Base-by-base conservation (phyloP, 2,888 invertebrate genomes). In the Panopea generosa region DNA sequence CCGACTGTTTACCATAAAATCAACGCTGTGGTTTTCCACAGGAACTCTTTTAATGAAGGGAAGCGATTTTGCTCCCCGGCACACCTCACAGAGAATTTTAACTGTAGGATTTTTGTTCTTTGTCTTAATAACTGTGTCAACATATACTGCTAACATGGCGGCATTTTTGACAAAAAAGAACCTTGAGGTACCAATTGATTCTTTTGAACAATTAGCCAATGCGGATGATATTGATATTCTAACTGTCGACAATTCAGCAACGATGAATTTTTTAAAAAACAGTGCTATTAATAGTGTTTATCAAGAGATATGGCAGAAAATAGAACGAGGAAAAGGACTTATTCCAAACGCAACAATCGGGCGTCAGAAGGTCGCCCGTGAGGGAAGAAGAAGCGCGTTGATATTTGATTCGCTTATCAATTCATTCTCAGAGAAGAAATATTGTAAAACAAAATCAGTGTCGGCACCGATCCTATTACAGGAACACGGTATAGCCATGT, bases 91-190 rank as follows among this genome's bases (percentile, higher is more conserved):
- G 66, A 66, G 90, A 16, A 88, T 90, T 43, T 70, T 90, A 7
- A 87, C 90, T 0, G 86, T 85, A 0, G 89, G 90, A 18, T 90
- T 88, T 63, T 79, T 87, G 11, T 90, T 90, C 74, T 90, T 90
- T 60, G 90, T 90, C 14, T 77, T 90, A 9, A 89, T 90, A 22
- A 90, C 88, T 1, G 87, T 90, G 7, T 89, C 88, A 20, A 89
- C 88, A 24, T 90, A 90, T 56, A 90, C 90, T 0, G 90, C 90
- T 22, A 90, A 90, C 75, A 86, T 90, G 88, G 90, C 90, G 2
- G 90, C 90, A 33, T 90, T 90, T 65, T 73, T 90, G 53, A 90
- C 90, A 16, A 90, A 86, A 40, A 84, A 84, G 67, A 88, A 86
- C 60, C 71, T 89, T 24, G 84, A 86, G 63, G 82, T 84, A 24